Conservation (phyloP, 2,797 vertebrate genomes). For the Hemitrygon akajei region DNA sequence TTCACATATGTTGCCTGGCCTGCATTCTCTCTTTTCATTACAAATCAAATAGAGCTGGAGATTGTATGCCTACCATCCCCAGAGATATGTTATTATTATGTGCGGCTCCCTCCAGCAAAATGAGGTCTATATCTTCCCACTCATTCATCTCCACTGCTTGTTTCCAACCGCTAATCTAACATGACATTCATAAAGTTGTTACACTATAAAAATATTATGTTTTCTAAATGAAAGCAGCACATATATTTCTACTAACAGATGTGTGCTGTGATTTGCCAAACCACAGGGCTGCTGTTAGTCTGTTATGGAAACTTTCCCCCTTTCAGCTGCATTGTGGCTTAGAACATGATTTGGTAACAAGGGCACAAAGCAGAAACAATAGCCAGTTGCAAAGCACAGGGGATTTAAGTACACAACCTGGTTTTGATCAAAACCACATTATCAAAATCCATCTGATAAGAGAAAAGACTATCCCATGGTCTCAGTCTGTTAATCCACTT, state of each 20-base stretch:
- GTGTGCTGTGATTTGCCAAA: slow-evolving; percentile 45
- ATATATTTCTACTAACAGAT: slow-evolving; percentile 45
- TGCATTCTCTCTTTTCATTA: too few relatives aligned
- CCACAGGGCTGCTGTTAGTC: slow-evolving; percentile 13
- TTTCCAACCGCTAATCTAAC: slow-evolving; percentile 46
- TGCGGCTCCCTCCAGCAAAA: not conserved
- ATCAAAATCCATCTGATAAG: not conserved
- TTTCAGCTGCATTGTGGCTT: not conserved
- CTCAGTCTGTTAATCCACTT: not conserved
- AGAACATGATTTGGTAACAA: too few relatives aligned
- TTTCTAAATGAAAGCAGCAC: slow-evolving; percentile 44
- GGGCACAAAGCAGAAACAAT: not conserved
- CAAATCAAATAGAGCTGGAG: not conserved
- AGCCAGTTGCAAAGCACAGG: not conserved
- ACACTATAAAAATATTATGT: slow-evolving; percentile 47
- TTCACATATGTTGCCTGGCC: too few relatives aligned
- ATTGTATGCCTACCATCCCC: not conserved
- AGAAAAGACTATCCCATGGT: not conserved
- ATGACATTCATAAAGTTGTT: slow-evolving; percentile 43
- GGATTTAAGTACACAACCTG: not conserved
- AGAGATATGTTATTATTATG: not conserved
- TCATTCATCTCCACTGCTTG: slow-evolving; percentile 10
- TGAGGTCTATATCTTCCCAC: not conserved
- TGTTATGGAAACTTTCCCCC: not conserved
- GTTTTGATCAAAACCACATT: not conserved